A percentile compares a stretch with the other conserved stretches of the same genome.
Evolutionary conservation across 2,113 vertebrate species (phyloP).

Genomic region (Alligator mississippiensis): DNA sequence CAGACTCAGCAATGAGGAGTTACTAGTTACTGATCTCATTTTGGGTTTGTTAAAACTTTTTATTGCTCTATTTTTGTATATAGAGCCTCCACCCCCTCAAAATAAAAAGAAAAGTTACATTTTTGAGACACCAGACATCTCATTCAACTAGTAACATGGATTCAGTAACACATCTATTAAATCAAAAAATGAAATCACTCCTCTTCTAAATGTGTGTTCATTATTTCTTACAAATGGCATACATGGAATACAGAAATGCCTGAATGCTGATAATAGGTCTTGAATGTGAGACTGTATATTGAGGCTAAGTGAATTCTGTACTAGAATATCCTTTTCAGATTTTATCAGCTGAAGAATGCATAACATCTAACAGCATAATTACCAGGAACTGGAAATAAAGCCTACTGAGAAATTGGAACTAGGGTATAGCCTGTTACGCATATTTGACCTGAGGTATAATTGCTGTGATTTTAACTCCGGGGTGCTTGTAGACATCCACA

Average conservation of each 20-base stretch:
- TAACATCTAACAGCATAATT: not conserved
- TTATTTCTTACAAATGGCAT: not conserved
- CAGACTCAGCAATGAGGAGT: fast-evolving
- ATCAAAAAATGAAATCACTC: not conserved
- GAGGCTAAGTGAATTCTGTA: not conserved
- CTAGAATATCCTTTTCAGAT: not conserved
- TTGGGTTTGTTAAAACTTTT: not conserved
- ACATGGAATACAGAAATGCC: not conserved
- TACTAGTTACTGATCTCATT: not conserved
- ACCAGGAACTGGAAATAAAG: not conserved
- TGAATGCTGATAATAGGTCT: not conserved
- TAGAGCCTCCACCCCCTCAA: not conserved
- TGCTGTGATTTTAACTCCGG: not conserved
- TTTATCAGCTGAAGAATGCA: not conserved
- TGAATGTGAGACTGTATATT: not conserved
- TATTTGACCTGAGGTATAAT: not conserved
- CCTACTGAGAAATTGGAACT: not conserved
- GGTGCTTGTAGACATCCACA: not conserved
- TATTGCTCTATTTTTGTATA: not conserved
- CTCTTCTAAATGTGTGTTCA: not conserved
- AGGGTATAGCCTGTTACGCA: not conserved
- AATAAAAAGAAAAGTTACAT: too few relatives aligned
- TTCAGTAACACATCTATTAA: not conserved
- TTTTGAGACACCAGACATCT: not conserved
- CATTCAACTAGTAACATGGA: not conserved